These are phyloP conservation scores for Anoplius nigerrimus DNA, from an alignment of 2,888 invertebrate species.

Conservation along the genomic window DNA sequence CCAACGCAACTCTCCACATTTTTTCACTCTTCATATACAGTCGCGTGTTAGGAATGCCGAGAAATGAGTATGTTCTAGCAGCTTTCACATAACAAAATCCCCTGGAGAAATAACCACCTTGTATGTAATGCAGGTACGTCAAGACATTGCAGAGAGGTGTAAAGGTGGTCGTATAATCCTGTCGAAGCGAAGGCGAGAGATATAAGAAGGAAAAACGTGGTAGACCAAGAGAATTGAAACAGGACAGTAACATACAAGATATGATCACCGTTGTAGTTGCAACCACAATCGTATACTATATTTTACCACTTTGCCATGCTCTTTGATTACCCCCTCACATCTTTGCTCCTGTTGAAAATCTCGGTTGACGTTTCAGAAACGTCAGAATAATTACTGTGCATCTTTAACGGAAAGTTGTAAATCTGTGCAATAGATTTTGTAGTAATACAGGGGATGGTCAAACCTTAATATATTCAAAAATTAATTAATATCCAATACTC, in stretches of 20 bases:
- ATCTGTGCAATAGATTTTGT: too few relatives aligned
- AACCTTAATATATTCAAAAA: too few relatives aligned
- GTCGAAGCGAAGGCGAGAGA: slow-evolving; percentile 10
- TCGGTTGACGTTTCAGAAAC: too few relatives aligned
- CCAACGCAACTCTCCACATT: slow-evolving; percentile 1
- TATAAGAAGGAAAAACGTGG: slow-evolving; percentile 32
- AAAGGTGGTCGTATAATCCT: slow-evolving; percentile 44
- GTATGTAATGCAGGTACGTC: slow-evolving; percentile 69
- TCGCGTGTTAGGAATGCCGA: slow-evolving; percentile 18
- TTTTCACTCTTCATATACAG: slow-evolving; percentile 19
- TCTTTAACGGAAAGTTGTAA: too few relatives aligned
- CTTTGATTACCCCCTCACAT: not conserved
- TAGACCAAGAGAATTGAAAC: slow-evolving; percentile 23
- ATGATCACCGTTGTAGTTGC: slow-evolving; percentile 53
- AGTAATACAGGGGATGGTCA: too few relatives aligned
- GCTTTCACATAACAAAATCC: slow-evolving; percentile 69
- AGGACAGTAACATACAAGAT: slow-evolving; percentile 34
- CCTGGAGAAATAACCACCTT: slow-evolving; percentile 72
- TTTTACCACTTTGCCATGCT: not conserved
- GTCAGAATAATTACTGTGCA: too few relatives aligned
- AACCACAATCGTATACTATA: slow-evolving; percentile 39
- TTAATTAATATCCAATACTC: too few relatives aligned
- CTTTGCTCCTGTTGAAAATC: too few relatives aligned
- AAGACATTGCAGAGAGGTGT: slow-evolving; percentile 67
- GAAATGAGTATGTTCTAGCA: slow-evolving; percentile 51